These are phyloP conservation scores for Teinopalpus imperialis DNA, from an alignment of 2,888 invertebrate species.

Conservation along the genomic window DNA sequence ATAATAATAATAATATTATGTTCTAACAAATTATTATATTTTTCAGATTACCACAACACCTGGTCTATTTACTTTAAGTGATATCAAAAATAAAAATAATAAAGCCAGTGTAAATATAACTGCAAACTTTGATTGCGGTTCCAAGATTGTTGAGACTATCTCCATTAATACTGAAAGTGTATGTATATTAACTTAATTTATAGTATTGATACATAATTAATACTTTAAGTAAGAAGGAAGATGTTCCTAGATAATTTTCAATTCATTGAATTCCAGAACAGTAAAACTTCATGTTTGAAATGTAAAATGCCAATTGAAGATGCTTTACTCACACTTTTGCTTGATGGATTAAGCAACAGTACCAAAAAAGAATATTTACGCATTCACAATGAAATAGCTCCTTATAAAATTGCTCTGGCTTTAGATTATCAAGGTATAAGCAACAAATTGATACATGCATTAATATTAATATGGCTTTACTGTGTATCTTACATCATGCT, in stretches of 20 bases:
- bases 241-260: no score
- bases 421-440: constrained; percentile 68
- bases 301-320: constrained; percentile 75
- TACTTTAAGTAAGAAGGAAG: no score
- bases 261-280: constrained; percentile 44
- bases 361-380: constrained; percentile 77
- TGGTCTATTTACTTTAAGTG: constrained; percentile 85
- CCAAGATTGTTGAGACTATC: constrained; percentile 84
- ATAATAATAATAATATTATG: no score
- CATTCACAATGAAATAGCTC: constrained; percentile 87
- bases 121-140: constrained; percentile 84
- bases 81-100: constrained; percentile 72
- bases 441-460: no score
- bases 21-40: constrained; percentile 11
- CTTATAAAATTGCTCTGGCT: constrained; percentile 88
- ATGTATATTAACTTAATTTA: constrained; percentile 28
- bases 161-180: constrained; percentile 46
- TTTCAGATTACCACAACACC: constrained; percentile 86
- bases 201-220: no score
- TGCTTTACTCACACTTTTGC: constrained; percentile 78
- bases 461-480: no score
- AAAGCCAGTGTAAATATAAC: constrained; percentile 82
- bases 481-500: no score
- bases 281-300: constrained; percentile 48
- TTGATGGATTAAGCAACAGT: constrained; percentile 81